phyloP scores from a whole-genome alignment of 37 sponge, comb jelly and placozoan species.

The Trichoplax adhaerens region DNA sequence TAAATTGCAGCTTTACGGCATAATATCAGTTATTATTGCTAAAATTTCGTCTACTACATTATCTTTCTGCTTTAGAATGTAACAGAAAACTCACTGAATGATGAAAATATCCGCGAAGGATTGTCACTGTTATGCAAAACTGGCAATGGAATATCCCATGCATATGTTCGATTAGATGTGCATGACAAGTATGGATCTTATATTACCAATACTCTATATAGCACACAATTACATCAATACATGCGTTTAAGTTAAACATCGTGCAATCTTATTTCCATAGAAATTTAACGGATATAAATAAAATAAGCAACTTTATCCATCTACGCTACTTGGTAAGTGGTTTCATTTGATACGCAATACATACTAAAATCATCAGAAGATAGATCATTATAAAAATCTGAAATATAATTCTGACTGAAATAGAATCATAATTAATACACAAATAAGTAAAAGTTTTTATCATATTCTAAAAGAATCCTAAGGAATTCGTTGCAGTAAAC shows the following conservation, averaged over 20 bases:
- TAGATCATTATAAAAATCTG: too few relatives aligned
- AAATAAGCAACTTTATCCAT: constrained; percentile 32
- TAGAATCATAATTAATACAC: too few relatives aligned
- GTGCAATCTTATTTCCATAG: constrained; percentile 1
- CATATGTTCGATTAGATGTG: constrained; percentile 53
- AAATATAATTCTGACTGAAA: too few relatives aligned
- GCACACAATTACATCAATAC: background rate
- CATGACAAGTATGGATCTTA: constrained; percentile 30
- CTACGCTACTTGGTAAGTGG: constrained; percentile 51
- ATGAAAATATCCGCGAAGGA: constrained; percentile 33
- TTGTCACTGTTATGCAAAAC: constrained; percentile 64
- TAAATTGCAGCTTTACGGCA: too few relatives aligned
- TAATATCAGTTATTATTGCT: too few relatives aligned
- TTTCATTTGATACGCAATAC: too few relatives aligned
- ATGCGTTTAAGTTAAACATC: too few relatives aligned
- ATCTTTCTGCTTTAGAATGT: background rate
- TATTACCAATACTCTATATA: background rate
- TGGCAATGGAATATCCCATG: constrained; percentile 64
- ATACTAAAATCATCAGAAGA: too few relatives aligned
- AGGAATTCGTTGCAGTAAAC: too few relatives aligned
- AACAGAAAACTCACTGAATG: constrained; percentile 17
- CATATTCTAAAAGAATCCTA: too few relatives aligned
- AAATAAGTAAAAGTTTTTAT: too few relatives aligned
- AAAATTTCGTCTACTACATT: too few relatives aligned
- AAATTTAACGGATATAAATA: constrained; percentile 35